Evolutionary conservation across 1,140 invertebrate species (phyloP).

Genomic region (Atta colombica): DNA sequence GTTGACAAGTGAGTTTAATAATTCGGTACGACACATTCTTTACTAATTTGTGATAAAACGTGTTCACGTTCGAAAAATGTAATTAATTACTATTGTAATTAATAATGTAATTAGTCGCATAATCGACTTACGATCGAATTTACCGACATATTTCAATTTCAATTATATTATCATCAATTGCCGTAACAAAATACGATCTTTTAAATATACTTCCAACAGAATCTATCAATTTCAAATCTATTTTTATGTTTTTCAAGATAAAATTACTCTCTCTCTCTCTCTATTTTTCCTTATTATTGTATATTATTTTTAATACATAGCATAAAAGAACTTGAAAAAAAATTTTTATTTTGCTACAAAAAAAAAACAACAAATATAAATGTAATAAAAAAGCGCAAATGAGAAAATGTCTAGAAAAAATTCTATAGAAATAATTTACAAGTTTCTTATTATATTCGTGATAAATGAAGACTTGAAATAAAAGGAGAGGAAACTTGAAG

Average conservation of each 20-base stretch:
- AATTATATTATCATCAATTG: neutral
- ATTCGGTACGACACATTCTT: neutral
- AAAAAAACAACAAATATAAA: neutral
- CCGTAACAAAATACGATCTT: neutral
- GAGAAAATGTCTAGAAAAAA: neutral
- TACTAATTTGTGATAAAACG: neutral
- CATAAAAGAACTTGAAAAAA: neutral
- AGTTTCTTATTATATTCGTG: neutral
- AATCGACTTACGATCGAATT: neutral
- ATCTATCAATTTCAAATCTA: neutral
- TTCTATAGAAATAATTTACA: neutral
- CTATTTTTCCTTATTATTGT: neutral
- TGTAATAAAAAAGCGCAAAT: neutral
- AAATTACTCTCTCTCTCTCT: too few relatives aligned
- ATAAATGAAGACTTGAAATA: neutral
- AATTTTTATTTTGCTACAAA: neutral
- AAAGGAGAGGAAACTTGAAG: neutral
- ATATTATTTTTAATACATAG: slow-evolving; percentile 10
- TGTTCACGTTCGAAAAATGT: neutral
- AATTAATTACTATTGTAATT: neutral
- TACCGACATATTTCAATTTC: neutral
- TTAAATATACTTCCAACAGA: neutral
- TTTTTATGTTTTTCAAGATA: neutral
- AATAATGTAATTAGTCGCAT: neutral
- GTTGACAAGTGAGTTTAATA: slow-evolving; percentile 88